Base-by-base conservation (phyloP, 2,113 vertebrate genomes). In the Centropristis striata region DNA sequence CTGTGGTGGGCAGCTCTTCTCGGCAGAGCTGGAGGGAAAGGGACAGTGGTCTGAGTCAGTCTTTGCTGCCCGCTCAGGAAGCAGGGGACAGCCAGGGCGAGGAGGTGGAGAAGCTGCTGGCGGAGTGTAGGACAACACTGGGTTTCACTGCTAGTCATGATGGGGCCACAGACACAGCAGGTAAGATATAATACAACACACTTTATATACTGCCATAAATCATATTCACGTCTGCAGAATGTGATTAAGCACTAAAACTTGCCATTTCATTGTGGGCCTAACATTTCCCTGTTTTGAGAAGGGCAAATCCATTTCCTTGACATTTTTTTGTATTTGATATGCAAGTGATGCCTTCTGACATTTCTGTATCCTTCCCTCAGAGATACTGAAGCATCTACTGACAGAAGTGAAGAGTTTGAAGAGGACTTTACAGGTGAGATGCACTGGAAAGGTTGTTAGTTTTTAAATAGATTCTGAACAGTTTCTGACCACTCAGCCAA, bases 381-480 rank as follows among this genome's bases (percentile, higher is more conserved):
- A 93, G 82, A 81, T 93, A 50, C 72, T 95, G 80, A 83, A 80
- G 66, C 71, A 75, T 81, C 88, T 95, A n/a, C 86, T 94, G 75
- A 75, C 71, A 46, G 94, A 96, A 68, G 80, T 94, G 81, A 92
- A 74, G 67, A 90, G 68, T 74, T 65, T 94, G 80, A 94, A 86
- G 77, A 91, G 72, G 47, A 90, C 89, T 27, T 78, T 95, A 51
- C 85, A 94, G 95, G 95, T 96, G 53, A 90, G 90, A 60, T 54
- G 63, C 27, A 58, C 20, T 4, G 1, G 3, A 47, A 71, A 20
- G 8, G 2, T 18, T 13, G 25, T n/a, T 53, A 39, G 27, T 44
- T 83, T 60, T 41, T 28, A 6, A 55, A 60, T 25, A 51, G 54
- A 9, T n/a, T 46, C 18, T 12, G 13, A 18, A 4, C 21, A 1